Percentiles rank a stretch among this genome's conserved stretches.
These are phyloP conservation scores for Ceratosolen solmsi DNA, from an alignment of 1,140 invertebrate species.

Conservation along the genomic window DNA sequence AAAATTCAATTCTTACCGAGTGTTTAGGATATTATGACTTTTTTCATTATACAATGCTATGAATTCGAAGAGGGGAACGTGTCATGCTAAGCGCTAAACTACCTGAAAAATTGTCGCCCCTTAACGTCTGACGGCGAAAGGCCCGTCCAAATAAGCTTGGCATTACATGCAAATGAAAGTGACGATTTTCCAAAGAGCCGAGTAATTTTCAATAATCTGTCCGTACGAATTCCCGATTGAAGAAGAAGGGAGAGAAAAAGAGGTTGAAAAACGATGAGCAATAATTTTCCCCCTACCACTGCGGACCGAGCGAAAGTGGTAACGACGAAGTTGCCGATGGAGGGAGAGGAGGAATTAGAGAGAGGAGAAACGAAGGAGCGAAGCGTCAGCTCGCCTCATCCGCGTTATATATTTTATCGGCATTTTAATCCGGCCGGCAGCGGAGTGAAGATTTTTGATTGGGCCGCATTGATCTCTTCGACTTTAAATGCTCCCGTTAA, in stretches of 20 bases:
- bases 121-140: neutral
- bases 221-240: slow-evolving; percentile 12
- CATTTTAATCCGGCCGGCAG: slow-evolving; percentile 43
- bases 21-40: neutral
- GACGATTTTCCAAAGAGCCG: slow-evolving; percentile 15
- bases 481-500: slow-evolving; percentile 45
- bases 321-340: neutral
- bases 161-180: neutral
- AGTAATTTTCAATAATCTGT: slow-evolving; percentile 44
- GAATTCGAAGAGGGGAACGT: neutral
- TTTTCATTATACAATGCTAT: neutral
- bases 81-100: neutral
- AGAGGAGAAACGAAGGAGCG: slow-evolving; percentile 3
- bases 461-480: slow-evolving; percentile 48
- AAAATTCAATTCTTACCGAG: neutral
- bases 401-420: slow-evolving; percentile 52
- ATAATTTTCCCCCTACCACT: slow-evolving; percentile 44
- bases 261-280: too few species aligned
- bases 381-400: slow-evolving; percentile 7
- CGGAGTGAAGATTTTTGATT: slow-evolving; percentile 40
- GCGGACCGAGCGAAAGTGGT: neutral
- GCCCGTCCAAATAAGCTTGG: too few species aligned
- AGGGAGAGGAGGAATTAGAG: neutral
- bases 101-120: neutral
- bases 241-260: neutral